phyloP scores from a whole-genome alignment of 2,888 invertebrate genomes.

The Adelphocoris suturalis region DNA sequence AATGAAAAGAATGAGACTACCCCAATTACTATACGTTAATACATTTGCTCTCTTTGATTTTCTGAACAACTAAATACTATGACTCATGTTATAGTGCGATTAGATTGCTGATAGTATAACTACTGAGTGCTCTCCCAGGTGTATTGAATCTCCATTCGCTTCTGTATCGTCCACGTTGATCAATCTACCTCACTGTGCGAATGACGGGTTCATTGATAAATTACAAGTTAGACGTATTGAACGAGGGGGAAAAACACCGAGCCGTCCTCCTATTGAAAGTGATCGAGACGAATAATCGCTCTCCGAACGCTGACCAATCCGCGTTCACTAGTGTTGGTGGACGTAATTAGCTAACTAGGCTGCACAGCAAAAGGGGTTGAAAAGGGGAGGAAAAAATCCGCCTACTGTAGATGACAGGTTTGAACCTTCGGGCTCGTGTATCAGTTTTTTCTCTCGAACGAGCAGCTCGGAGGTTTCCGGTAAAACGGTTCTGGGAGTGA shows the following conservation, averaged over 20 bases:
- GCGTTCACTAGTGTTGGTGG: not conserved
- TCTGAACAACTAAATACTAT: too few species aligned
- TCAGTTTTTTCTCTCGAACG: constrained; percentile 7
- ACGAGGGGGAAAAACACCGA: not conserved
- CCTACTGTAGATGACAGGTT: constrained; percentile 16
- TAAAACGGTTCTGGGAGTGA: constrained; percentile 21
- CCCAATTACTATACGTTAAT: too few species aligned
- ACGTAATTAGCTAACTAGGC: constrained; percentile 17
- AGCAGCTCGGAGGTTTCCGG: not conserved
- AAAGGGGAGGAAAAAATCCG: not conserved
- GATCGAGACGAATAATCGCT: constrained; percentile 1
- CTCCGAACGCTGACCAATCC: not conserved
- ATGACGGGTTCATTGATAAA: not conserved
- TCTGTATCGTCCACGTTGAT: not conserved
- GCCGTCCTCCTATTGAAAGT: not conserved
- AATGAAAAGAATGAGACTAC: too few species aligned
- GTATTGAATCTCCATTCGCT: not conserved
- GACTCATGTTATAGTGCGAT: too few species aligned
- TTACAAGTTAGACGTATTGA: not conserved
- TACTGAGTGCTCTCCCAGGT: too few species aligned
- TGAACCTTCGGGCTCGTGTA: constrained; percentile 8
- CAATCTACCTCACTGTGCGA: not conserved
- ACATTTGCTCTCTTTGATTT: too few species aligned
- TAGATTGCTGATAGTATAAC: too few species aligned
- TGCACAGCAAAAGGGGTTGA: not conserved